phyloP scores from a whole-genome alignment of 1,140 invertebrate species.

The Leptestheria dahalacensis region DNA sequence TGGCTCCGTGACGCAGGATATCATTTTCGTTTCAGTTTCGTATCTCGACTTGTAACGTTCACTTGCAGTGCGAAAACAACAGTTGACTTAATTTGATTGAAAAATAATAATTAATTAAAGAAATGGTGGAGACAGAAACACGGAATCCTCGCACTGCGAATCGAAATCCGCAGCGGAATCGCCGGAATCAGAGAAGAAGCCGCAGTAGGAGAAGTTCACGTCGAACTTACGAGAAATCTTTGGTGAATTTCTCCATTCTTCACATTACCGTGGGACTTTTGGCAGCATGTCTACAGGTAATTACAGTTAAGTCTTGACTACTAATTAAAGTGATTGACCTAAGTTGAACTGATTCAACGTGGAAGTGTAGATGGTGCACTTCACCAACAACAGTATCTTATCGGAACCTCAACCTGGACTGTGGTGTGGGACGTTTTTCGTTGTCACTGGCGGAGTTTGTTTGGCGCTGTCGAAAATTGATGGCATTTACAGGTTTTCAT shows the following conservation, averaged over 20 bases:
- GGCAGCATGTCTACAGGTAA: neutral
- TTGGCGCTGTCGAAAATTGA: slow-evolving; percentile 5
- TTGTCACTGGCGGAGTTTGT: slow-evolving; percentile 6
- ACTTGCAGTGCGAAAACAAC: no score
- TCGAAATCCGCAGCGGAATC: no score
- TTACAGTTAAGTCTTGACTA: neutral
- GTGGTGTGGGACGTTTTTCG: slow-evolving; percentile 14
- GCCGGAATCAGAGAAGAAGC: neutral
- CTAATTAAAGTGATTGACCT: no score
- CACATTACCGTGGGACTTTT: neutral
- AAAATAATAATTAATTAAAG: no score
- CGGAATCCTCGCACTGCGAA: neutral
- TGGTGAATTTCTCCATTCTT: neutral
- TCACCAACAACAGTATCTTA: slow-evolving; percentile 3
- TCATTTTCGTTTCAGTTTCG: neutral
- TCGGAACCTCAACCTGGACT: slow-evolving; percentile 8
- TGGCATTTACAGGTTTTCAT: slow-evolving; percentile 6
- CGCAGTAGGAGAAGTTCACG: neutral
- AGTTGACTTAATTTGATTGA: no score
- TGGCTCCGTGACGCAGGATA: no score
- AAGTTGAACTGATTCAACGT: neutral
- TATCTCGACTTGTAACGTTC: no score
- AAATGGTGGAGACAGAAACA: neutral
- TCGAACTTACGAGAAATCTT: neutral
- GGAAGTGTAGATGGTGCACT: slow-evolving; percentile 6